Base-by-base conservation (phyloP, 2,797 vertebrate species). In the Hemitrygon akajei region DNA sequence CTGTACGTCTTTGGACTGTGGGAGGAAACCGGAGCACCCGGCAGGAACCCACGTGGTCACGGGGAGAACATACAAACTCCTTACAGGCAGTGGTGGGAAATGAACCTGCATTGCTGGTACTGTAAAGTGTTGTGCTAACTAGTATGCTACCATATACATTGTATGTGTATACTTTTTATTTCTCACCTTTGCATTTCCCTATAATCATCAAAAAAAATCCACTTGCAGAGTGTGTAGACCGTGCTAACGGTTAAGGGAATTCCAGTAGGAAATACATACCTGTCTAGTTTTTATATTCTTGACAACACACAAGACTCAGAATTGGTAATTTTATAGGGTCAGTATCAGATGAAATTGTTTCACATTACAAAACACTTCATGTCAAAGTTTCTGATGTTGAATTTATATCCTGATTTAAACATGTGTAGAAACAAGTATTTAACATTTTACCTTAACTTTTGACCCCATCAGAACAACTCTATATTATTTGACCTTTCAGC, bases 361-460 rank as follows among this genome's bases (percentile, higher is more conserved):
- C 80, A 81, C 47, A 81, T 81, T 81, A 47, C 80, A 81, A 87
- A 87, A 20, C 47, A 87, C 63, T 87, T 87, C n/a, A 63, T 81
- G 27, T 63, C 56, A 60, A 63, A 63, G 84, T 30, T 87, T 87
- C 84, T 60, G 58, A n/a, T 27, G 56, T 27, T 87, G 84, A 87
- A 87, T n/a, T 87, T 60, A 30, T 60, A 87, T 86, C 82, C 82
- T 27, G 82, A 86, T 87, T 87, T 18, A 63, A 87, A 87, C 60
- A 87, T n/a, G 60, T 60, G 60, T 63, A 87, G 58, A 87, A 56
- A 87, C 84, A 87, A 87, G 60, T 63, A 66, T 63, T 60, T 63
- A 87, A 63, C 58, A 87, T 63, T 87, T 87, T 66, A 87, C 84
- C 84, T 66, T 60, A 63, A 87, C 84, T 63, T 63, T 87, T 87